Evolutionary conservation across 2,888 invertebrate genomes (phyloP), one percentile per base, ranked within the genome.

Genomic region (Pterostichus madidus): DNA sequence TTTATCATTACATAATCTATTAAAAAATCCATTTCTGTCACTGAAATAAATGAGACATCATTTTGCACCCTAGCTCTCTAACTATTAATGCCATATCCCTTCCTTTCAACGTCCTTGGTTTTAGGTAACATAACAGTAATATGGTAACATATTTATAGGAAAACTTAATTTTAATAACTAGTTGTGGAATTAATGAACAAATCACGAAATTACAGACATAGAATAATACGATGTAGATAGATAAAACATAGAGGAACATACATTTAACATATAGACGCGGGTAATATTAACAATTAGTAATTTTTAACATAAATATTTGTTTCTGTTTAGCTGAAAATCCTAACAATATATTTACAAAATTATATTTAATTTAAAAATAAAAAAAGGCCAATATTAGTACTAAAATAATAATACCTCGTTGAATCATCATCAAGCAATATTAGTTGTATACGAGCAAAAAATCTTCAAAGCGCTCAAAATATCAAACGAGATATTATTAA

Each of bases 231-330:
- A 46, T 68, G 31, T 17, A 79, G 46, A 64, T 52, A 79, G 79
- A 64, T 79, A 79, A 79, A 79, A 79, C 79, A 79, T 79, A 56
- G 46, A 79, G 64, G n/a, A 79, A 61, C 79, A 79, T 79, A 79
- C 79, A 79, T 49, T 59, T 49, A 79, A 79, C 79, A 79, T 79
- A 79, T 79, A 77, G 53, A 77, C 52, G 52, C 24, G 31, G 32
- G 32, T 10, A 2, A 32, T 75, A 52, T 32, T 75, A 44, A 44
- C 68, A 44, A 17, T 44, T 17, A 56, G 44, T 39, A 44, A 56
- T 71, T 39, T 44, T 71, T 44, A 17, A 68, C 35, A 68, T 15
- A 68, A 68, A 68, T 39, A 75, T 49, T 75, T 32, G 24, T 52
- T 64, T 59, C 13, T 13, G 1, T 8, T 73, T 75, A 75, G 32